phyloP scores from a whole-genome alignment of 2,113 vertebrate species.

The Clinocottus analis region DNA sequence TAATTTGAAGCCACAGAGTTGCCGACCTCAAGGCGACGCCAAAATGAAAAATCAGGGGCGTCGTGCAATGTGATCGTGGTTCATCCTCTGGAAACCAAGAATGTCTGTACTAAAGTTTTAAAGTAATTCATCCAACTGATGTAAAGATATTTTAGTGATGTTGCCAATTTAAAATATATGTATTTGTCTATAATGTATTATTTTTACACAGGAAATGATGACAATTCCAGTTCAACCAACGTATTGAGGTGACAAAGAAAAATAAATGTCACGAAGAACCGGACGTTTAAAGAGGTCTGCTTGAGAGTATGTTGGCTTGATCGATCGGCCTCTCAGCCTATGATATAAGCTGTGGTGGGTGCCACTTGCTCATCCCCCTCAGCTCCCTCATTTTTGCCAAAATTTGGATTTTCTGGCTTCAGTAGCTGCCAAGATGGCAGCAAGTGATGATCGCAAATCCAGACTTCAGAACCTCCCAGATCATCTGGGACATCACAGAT shows the following conservation, averaged over 20 bases:
- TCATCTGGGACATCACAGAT: constrained; percentile 31
- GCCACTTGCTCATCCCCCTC: not conserved
- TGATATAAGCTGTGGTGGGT: not conserved
- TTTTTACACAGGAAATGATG: not conserved
- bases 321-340: constrained; percentile 1
- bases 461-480: constrained; percentile 34
- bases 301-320: not conserved
- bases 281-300: not conserved
- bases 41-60: not conserved
- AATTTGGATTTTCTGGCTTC: constrained; percentile 21
- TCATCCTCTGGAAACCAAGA: not conserved
- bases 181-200: not conserved
- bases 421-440: constrained; percentile 25
- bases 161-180: not conserved
- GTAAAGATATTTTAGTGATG: not conserved
- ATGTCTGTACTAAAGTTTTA: not conserved
- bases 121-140: not conserved
- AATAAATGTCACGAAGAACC: not conserved
- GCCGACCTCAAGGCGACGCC: not conserved
- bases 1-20: not conserved
- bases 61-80: not conserved
- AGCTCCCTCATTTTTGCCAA: constrained; percentile 14
- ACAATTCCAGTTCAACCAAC: not conserved
- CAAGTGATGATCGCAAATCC: constrained; percentile 30
- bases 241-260: not conserved